These are phyloP conservation scores for Piliocolobus tephrosceles DNA, from an alignment of 2,113 vertebrate species.

Conservation along the genomic window DNA sequence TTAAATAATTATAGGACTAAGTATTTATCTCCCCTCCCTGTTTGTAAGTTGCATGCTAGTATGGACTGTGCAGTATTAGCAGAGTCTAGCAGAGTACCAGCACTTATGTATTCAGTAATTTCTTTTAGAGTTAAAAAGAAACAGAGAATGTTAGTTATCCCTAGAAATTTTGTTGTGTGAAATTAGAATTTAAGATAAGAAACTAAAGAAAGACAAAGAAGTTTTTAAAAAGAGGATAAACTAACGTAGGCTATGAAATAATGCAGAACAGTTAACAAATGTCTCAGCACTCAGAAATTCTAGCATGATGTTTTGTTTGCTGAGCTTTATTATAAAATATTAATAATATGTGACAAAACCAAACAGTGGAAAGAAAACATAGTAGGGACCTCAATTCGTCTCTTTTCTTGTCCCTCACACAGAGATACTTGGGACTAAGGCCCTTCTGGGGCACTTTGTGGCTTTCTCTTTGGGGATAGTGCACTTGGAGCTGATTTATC, in stretches of 20 bases:
- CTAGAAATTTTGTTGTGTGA: constrained; percentile 4
- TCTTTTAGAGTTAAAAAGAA: background rate
- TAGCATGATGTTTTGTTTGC: background rate
- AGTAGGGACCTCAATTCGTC: background rate
- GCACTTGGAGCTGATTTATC: background rate
- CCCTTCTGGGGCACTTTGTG: background rate
- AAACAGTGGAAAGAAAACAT: background rate
- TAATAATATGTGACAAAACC: background rate
- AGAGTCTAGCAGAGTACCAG: background rate
- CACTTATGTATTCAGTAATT: background rate
- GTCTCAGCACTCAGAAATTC: background rate
- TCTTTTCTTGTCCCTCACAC: rapidly evolving
- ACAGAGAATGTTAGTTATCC: background rate
- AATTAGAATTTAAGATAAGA: constrained; percentile 6
- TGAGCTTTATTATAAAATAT: background rate
- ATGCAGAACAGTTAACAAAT: background rate
- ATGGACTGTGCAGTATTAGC: background rate
- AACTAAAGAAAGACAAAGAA: background rate
- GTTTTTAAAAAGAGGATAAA: background rate
- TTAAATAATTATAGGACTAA: background rate
- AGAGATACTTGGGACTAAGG: background rate
- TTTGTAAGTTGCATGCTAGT: background rate
- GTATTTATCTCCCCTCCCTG: background rate
- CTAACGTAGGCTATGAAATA: background rate
- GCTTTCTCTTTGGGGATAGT: background rate